These are phyloP conservation scores for Chromoteleia sp. DNA, from an alignment of 2,888 invertebrate genomes.

Conservation along the genomic window DNA sequence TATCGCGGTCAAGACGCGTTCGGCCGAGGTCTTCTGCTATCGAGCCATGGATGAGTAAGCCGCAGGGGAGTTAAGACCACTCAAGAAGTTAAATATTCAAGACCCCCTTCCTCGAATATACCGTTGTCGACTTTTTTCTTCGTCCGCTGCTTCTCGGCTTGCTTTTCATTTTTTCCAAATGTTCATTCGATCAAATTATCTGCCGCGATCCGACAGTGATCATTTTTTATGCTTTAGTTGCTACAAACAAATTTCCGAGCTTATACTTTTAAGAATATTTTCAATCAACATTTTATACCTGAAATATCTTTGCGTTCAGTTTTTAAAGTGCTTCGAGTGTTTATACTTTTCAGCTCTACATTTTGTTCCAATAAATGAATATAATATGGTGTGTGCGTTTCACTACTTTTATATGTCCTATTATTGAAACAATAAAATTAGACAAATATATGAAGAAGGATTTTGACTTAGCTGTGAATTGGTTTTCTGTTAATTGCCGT, in stretches of 20 bases:
- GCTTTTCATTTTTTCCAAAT: conserved; percentile 26
- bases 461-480: conserved; percentile 29
- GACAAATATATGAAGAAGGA: neutral
- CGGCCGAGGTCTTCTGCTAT: conserved; percentile 60
- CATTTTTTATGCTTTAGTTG: neutral
- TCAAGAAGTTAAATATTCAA: conserved; percentile 76
- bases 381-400: neutral
- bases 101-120: conserved; percentile 67
- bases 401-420: neutral
- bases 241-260: neutral
- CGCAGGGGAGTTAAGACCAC: conserved; percentile 68
- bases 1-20: conserved; percentile 68
- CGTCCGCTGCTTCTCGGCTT: conserved; percentile 61
- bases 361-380: neutral
- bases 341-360: neutral
- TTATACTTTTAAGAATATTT: neutral
- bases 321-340: neutral
- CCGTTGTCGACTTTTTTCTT: conserved; percentile 61
- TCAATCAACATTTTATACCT: neutral
- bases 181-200: conserved; percentile 40
- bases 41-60: conserved; percentile 59
- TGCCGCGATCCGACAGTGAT: conserved; percentile 17
- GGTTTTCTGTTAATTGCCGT: conserved; percentile 26
- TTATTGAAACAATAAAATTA: neutral
- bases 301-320: too few relatives aligned